Base-by-base conservation (phyloP, 2,888 invertebrate species). In the Pollenia griseotomentosa region DNA sequence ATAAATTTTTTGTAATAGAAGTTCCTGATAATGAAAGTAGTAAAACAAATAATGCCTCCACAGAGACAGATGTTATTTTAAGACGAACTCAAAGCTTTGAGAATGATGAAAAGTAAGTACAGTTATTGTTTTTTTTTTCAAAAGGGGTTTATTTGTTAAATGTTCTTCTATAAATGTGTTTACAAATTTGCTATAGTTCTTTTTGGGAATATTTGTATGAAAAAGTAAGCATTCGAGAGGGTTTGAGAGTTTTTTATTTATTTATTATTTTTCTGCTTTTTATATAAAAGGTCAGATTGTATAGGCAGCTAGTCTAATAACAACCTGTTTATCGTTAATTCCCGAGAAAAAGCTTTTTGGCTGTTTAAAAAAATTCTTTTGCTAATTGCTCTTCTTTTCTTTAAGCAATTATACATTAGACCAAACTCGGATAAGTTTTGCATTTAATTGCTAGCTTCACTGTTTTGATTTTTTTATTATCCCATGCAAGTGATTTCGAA, bases 11-110 rank as follows among this genome's bases (percentile, higher is more conserved):
- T 85, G 86, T 4, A 93, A 74, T 93, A 94, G 95, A 94, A 92
- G 95, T 95, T 90, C 94, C 94, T 94, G 95, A 95, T 92, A 94
- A 94, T 93, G 94, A 93, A 91, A 91, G 91, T 89, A 91, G 88
- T 90, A 92, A 91, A 88, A 89, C 88, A 80, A 89, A 79, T 82
- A 71, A 87, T 85, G 90, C 90, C 70, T 88, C 91, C 80, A 90
- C 91, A 88, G 95, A 95, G 88, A 94, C 94, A 88, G 96, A 96
- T 92, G 95, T 96, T 88, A 95, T 96, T 89, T 94, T 97, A 86
- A 95, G 97, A 93, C 95, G 97, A 93, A 97, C 97, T 65, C 97
- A 97, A 93, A 97, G 97, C 94, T 97, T 97, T 93, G 97, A 97
- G 93, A 96, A 96, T 91, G 97, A 97, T 93, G 96, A 97, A 94